A percentile compares a stretch with the other conserved stretches of the same genome.
Conservation (phyloP, 2,888 invertebrate species). For the Harpalus rubripes region DNA sequence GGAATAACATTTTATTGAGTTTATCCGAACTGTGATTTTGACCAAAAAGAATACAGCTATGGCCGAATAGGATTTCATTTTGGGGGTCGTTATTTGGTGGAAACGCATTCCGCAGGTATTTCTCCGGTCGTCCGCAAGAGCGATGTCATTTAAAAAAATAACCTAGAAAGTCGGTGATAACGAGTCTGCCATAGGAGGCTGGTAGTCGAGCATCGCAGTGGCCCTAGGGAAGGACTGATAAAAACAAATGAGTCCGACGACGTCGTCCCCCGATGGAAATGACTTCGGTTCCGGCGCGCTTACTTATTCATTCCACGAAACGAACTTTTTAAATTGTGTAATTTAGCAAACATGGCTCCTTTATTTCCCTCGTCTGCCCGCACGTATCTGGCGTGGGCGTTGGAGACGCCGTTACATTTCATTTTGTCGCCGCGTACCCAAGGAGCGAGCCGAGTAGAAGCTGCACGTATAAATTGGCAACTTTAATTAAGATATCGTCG, state of each 20-base stretch:
- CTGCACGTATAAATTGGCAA: constrained; percentile 77
- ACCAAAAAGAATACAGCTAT: no score
- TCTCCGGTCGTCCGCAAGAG: background rate
- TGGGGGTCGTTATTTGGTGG: no score
- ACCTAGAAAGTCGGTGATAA: constrained; percentile 46
- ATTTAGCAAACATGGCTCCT: constrained; percentile 76
- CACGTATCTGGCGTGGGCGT: constrained; percentile 68
- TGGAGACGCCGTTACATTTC: constrained; percentile 73
- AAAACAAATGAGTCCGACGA: constrained; percentile 77
- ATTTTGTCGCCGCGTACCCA: constrained; percentile 72
- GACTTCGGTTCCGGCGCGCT: constrained; percentile 72
- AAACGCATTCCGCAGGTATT: no score
- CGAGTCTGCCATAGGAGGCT: constrained; percentile 24
- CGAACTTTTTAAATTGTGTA: constrained; percentile 78
- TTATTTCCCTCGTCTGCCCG: constrained; percentile 72
- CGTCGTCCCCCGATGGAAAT: constrained; percentile 69
- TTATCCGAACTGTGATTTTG: no score
- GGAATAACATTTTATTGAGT: no score
- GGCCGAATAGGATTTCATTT: no score
- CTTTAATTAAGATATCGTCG: constrained; percentile 78
- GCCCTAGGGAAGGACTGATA: constrained; percentile 72
- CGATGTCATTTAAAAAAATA: constrained; percentile 54
- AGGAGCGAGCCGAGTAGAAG: constrained; percentile 67
- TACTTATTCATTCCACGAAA: constrained; percentile 78
- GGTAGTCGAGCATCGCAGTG: constrained; percentile 70